Base-by-base conservation (phyloP, 2,113 vertebrate genomes). In the Neotoma lepida region DNA sequence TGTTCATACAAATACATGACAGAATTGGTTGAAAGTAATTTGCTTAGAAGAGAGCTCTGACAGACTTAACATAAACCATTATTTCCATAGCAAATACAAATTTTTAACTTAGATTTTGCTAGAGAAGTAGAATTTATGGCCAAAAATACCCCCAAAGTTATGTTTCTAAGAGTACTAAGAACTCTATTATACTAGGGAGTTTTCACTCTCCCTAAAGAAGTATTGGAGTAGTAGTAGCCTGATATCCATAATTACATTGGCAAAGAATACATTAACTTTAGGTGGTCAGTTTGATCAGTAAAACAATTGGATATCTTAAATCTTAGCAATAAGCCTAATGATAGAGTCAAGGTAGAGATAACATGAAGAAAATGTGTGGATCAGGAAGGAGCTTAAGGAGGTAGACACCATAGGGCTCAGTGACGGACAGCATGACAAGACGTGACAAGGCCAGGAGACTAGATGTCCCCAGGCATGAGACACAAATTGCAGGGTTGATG, bases 331-430 rank as follows among this genome's bases (percentile, higher is more conserved):
- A 61, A 82, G 24, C 24, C 22, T 39, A 39, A 28, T 41, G 24
- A 61, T 35, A 80, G 81, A 54, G 22, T 66, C 24, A 54, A 89
- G 35, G 49, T 28, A 26, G n/a, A 92, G 39, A 4, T 1, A 39
- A 58, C 15, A 13, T 77, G 17, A n/a, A 22, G 15, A 56, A 85
- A 51, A 14, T 28, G 30, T 0, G 1, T 82, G 41, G n/a, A 66
- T 44, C 74, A 44, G 20, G 8, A 13, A 77, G 39, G 51, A 12
- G 24, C 26, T 20, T 20, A 4, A 41, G 71, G 20, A 70, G 56
- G 24, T 15, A 4, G 35, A 35, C 6, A 0, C 51, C 18, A 54
- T 1, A 41, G 64, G 46, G 61, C 4, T 6, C 24, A 2, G 2
- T 35, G 61, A 7, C 46, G 4, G 39, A 10, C 3, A 66, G 28